phyloP scores from a whole-genome alignment of 92 coral and sea anemone species.

The Umimayanthus kanabou region DNA sequence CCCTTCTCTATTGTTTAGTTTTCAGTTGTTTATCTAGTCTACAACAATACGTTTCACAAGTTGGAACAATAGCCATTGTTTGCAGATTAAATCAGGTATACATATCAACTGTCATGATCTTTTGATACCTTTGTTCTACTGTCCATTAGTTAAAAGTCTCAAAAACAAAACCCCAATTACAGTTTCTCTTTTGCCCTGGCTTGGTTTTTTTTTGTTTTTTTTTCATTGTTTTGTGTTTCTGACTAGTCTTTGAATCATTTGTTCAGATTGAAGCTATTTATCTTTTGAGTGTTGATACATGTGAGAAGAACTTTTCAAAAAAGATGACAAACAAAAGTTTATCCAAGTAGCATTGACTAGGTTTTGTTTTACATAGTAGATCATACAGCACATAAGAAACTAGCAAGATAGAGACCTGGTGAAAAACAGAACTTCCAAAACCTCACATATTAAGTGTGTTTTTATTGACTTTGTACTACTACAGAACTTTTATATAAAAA shows the following conservation, averaged over 20 bases:
- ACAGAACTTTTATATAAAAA: not conserved
- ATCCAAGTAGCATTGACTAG: not conserved
- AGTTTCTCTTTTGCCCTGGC: not conserved
- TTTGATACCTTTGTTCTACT: constrained; percentile 24
- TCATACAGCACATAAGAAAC: not conserved
- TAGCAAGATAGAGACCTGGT: not conserved
- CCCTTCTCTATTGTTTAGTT: not conserved
- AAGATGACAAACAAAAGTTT: not conserved
- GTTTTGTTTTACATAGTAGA: not conserved
- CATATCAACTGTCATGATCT: not conserved
- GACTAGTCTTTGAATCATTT: not conserved
- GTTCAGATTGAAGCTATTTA: not conserved
- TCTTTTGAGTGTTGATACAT: not conserved
- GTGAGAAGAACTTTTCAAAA: not conserved
- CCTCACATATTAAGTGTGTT: not conserved
- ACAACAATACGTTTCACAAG: constrained; percentile 31
- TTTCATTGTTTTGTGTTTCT: not conserved
- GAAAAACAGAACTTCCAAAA: not conserved
- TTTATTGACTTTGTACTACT: not conserved
- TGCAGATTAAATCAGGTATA: not conserved
- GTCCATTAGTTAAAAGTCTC: not conserved
- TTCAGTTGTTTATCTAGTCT: not conserved
- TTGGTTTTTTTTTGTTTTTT: not conserved
- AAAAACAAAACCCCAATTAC: not conserved
- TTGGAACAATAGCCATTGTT: constrained; percentile 25